phyloP scores from a whole-genome alignment of 2,888 invertebrate genomes.

The Drepanosiphum platanoidis region DNA sequence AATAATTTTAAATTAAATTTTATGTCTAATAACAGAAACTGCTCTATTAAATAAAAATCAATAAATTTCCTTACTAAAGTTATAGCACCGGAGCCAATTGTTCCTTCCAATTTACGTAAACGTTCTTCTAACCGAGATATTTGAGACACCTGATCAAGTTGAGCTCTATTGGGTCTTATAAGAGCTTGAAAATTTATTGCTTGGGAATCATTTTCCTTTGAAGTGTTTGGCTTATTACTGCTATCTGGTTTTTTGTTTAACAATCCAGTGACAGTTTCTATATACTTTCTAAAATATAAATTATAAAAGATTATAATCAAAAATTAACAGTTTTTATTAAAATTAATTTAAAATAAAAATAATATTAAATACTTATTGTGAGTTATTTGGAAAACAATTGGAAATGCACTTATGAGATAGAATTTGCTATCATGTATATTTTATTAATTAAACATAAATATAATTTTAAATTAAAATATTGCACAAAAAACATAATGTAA shows the following conservation, averaged over 20 bases:
- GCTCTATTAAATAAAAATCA: background rate
- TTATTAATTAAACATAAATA: no score
- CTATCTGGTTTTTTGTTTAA: conserved; percentile 38
- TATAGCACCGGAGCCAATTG: conserved; percentile 84
- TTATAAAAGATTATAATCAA: background rate
- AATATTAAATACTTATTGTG: no score
- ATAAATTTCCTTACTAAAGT: conserved; percentile 72
- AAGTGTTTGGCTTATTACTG: conserved; percentile 4
- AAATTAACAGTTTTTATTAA: no score
- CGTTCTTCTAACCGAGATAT: conserved; percentile 86
- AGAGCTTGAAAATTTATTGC: conserved; percentile 55
- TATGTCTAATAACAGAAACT: no score
- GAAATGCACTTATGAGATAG: no score
- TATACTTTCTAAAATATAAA: conserved; percentile 33
- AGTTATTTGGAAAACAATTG: no score
- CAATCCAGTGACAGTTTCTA: conserved; percentile 44
- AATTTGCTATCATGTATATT: no score
- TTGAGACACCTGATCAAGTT: conserved; percentile 80
- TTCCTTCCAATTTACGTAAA: conserved; percentile 83
- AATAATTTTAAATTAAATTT: no score
- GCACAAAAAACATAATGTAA: no score
- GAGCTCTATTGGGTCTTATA: conserved; percentile 72
- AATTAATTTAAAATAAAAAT: no score
- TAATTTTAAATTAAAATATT: no score
- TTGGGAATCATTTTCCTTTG: conserved; percentile 22